These are phyloP conservation scores for Suillia variegata DNA, from an alignment of 2,888 invertebrate species.

Conservation along the genomic window DNA sequence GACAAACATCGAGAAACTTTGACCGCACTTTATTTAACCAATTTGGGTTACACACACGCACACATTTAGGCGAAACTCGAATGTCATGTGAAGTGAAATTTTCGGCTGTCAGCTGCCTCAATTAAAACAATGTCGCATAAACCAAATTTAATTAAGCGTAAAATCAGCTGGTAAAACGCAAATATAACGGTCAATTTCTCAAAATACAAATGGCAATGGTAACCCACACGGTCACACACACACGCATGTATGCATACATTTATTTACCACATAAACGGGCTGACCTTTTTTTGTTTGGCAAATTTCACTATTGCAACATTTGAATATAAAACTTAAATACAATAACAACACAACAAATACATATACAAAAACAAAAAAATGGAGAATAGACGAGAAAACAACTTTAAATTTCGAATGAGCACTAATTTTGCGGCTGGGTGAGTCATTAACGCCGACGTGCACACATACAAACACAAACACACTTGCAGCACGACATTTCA, in stretches of 20 bases:
- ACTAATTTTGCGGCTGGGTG: slow-evolving; percentile 25
- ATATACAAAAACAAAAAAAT: not conserved
- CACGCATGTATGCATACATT: too few relatives aligned
- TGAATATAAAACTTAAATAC: not conserved
- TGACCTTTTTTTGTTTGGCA: too few relatives aligned
- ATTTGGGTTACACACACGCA: too few relatives aligned
- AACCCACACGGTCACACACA: slow-evolving; percentile 2
- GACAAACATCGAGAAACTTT: too few relatives aligned
- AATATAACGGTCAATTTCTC: slow-evolving; percentile 22
- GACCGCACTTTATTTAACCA: too few relatives aligned
- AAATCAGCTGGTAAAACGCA: slow-evolving; percentile 29
- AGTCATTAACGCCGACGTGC: slow-evolving; percentile 22
- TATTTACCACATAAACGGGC: too few relatives aligned
- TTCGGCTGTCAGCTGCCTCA: not conserved
- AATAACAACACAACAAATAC: not conserved
- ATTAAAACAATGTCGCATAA: not conserved
- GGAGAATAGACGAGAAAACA: slow-evolving; percentile 10
- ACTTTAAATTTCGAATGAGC: slow-evolving; percentile 14
- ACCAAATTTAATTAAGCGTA: slow-evolving; percentile 29
- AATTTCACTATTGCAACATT: too few relatives aligned
- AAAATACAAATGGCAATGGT: not conserved
- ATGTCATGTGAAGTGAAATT: not conserved
- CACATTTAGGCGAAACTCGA: too few relatives aligned
- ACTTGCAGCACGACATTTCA: too few relatives aligned
- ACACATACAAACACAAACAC: slow-evolving; percentile 11